Conservation (phyloP, 2,113 vertebrate species). For the Eclectus roratus region DNA sequence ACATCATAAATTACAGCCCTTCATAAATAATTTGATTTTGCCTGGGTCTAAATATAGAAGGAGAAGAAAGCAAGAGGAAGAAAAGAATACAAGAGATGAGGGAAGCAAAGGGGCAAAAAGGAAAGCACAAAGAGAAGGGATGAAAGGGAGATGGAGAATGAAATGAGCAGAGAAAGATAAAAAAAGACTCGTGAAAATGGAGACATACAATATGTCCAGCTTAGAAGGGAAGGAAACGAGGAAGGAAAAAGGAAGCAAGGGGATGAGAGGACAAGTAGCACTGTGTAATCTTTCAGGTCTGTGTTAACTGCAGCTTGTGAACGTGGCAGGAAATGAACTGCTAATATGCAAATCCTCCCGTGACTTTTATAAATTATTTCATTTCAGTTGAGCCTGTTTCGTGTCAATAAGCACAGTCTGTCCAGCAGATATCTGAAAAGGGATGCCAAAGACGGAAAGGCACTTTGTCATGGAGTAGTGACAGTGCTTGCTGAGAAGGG, state of each 20-base stretch:
- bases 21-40: slow-evolving; percentile 77
- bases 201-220: not conserved
- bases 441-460: not conserved
- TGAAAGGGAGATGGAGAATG: not conserved
- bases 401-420: not conserved
- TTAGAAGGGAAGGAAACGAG: not conserved
- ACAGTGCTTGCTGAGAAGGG: not conserved
- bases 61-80: not conserved
- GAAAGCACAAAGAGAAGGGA: not conserved
- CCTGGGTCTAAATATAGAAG: slow-evolving; percentile 51
- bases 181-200: not conserved
- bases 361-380: slow-evolving; percentile 5
- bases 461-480: not conserved
- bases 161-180: not conserved
- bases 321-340: not conserved
- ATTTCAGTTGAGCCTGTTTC: not conserved
- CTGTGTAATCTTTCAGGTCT: not conserved
- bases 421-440: not conserved
- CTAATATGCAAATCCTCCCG: not conserved
- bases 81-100: not conserved
- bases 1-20: slow-evolving; percentile 72
- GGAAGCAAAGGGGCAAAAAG: not conserved
- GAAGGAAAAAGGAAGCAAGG: not conserved
- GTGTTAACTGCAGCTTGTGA: not conserved
- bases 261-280: not conserved